Evolutionary conservation across 2,797 vertebrate species (phyloP), one percentile per base, ranked within the genome.

Genomic region (Karalla daura): DNA sequence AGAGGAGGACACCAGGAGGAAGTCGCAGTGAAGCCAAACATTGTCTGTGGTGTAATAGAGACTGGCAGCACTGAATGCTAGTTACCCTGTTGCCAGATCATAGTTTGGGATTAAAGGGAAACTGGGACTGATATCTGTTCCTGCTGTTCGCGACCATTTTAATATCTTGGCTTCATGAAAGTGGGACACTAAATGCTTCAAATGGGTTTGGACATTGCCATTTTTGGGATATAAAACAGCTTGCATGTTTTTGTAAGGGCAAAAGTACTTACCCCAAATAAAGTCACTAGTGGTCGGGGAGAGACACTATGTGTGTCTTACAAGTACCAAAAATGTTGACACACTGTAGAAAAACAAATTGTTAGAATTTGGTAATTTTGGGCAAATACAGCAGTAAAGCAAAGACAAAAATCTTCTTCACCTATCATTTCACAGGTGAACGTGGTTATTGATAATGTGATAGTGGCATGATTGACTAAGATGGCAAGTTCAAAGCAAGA

Each of bases 1-100:
- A 30, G 32, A 37, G 39, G 45, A 47, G 1, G 17, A 33, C 32
- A 23, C 1, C 7, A 23, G 17, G 1, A 56, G 44, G 12, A 51
- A 5, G 28, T 63, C 32, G 24, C 30, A 61, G 20, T 63, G 27
- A 60, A 61, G 27, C 13, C 44, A 17, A 46, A 39, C 10, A 4
- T n/a, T 3, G 12, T 24, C 24, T 23, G 10, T 44, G 15, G 1
- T 9, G 24, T 18, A 21, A 35, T 25, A 14, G 1, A 62, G 9
- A n/a, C 23, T 4, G 5, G 20, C 4, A 21, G n/a, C 12, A 32
- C 18, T 17, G 15, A 59, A 12, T 4, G n/a, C 33, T 23, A 21
- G n/a, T 18, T 8, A 45, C 33, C 10, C n/a, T 17, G 11, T 45
- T n/a, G 14, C 7, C 44, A 27, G 44, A 46, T 14, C 24, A 18